Percentiles rank a stretch among this genome's conserved stretches.
These are phyloP conservation scores for Drosophila murphyi DNA, from an alignment of 1,140 invertebrate species.

Conservation along the genomic window DNA sequence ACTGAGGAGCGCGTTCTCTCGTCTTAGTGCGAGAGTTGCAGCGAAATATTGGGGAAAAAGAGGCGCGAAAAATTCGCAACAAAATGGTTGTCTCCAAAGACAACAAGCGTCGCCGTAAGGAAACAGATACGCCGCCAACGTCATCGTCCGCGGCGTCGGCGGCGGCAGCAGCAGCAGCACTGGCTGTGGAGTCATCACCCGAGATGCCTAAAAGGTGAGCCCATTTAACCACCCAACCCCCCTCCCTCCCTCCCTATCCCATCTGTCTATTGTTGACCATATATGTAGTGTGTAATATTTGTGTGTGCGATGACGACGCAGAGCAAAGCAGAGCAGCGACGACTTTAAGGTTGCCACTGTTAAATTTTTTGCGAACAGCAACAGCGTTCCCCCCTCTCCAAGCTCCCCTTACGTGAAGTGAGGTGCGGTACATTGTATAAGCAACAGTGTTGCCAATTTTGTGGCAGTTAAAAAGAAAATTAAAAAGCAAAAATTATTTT, in stretches of 20 bases:
- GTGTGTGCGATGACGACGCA: slow-evolving; percentile 68
- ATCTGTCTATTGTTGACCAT: slow-evolving; percentile 27
- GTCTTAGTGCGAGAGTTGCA: slow-evolving; percentile 33
- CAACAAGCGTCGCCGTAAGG: slow-evolving; percentile 81
- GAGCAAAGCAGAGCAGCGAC: slow-evolving; percentile 14
- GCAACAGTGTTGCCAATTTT: slow-evolving; percentile 38
- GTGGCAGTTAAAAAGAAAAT: slow-evolving; percentile 4
- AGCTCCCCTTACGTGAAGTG: slow-evolving; percentile 24
- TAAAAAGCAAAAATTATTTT: slow-evolving; percentile 1
- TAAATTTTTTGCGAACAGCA: slow-evolving; percentile 20
- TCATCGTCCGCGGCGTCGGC: slow-evolving; percentile 53
- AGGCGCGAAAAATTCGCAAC: slow-evolving; percentile 76
- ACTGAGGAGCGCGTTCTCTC: slow-evolving; percentile 19
- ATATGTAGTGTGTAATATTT: slow-evolving; percentile 40
- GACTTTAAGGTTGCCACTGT: slow-evolving; percentile 12
- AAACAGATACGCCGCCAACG: slow-evolving; percentile 74
- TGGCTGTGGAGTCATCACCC: slow-evolving; percentile 80
- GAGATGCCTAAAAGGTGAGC: slow-evolving; percentile 84
- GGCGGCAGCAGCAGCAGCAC: slow-evolving; percentile 43
- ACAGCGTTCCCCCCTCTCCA: neutral
- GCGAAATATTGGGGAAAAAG: slow-evolving; percentile 60
- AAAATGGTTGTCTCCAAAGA: slow-evolving; percentile 85
- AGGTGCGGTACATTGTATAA: slow-evolving; percentile 43
- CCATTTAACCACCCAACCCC: slow-evolving; percentile 2
- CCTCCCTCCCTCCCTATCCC: too few relatives aligned